Evolutionary conservation across 1,140 invertebrate species (phyloP).

Genomic region (Drosophila pallidifrons): DNA sequence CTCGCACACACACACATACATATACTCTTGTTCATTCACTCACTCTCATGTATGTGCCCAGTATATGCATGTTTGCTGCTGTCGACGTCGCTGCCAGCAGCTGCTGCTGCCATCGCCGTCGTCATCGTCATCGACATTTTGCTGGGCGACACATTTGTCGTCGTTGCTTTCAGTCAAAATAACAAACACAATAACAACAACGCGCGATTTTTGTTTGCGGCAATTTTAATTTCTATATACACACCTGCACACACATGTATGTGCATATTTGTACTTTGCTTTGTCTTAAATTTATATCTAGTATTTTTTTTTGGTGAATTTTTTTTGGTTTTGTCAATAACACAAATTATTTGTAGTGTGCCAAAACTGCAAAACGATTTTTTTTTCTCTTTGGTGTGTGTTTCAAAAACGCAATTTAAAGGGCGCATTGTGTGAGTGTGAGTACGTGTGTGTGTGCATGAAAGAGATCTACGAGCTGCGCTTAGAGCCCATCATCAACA

Average conservation of each 20-base stretch:
- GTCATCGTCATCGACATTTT: slow-evolving; percentile 44
- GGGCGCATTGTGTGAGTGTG: neutral
- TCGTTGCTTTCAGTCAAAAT: slow-evolving; percentile 58
- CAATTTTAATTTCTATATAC: slow-evolving; percentile 35
- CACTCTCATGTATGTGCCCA: slow-evolving; percentile 14
- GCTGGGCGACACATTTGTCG: slow-evolving; percentile 51
- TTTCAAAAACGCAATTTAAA: neutral
- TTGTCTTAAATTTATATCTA: neutral
- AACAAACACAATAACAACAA: slow-evolving; percentile 67
- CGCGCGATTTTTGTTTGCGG: slow-evolving; percentile 41
- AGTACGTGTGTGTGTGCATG: slow-evolving; percentile 9
- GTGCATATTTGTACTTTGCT: neutral
- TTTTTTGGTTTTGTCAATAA: slow-evolving; percentile 17
- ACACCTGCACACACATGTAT: slow-evolving; percentile 1
- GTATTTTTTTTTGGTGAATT: neutral
- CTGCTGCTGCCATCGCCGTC: slow-evolving; percentile 21
- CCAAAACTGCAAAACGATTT: slow-evolving; percentile 12
- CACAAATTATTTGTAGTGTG: slow-evolving; percentile 34
- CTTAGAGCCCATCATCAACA: slow-evolving; percentile 23
- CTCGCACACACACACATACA: neutral
- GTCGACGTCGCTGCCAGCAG: slow-evolving; percentile 39
- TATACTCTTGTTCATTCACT: slow-evolving; percentile 1
- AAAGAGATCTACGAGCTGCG: slow-evolving; percentile 25
- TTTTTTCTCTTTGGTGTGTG: slow-evolving; percentile 16
- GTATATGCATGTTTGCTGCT: slow-evolving; percentile 41